Conservation (phyloP, 2,113 vertebrate species). For the Dasyurus viverrinus region DNA sequence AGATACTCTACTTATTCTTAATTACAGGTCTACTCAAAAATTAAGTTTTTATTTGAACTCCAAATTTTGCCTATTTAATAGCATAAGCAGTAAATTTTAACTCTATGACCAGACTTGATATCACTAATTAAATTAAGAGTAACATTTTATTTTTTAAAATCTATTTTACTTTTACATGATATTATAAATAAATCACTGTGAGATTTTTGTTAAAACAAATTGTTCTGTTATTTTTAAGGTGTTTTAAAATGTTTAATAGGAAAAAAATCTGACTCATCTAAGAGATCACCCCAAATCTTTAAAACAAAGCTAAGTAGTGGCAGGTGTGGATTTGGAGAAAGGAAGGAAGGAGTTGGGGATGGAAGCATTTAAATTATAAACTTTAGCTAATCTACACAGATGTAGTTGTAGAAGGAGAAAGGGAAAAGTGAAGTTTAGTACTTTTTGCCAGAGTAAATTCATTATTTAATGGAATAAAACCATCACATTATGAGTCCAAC, state of each 20-base stretch:
- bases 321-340: conserved; percentile 7
- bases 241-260: conserved; percentile 38
- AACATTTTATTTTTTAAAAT: neutral
- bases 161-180: conserved; percentile 11
- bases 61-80: conserved; percentile 40
- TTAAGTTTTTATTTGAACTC: conserved; percentile 35
- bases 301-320: conserved; percentile 25
- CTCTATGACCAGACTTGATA: conserved; percentile 14
- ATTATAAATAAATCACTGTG: conserved; percentile 9
- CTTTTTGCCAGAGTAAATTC: conserved; percentile 47
- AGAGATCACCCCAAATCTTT: conserved; percentile 21
- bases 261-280: conserved; percentile 6
- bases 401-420: conserved; percentile 25
- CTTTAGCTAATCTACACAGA: conserved; percentile 29
- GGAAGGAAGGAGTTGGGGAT: conserved; percentile 12
- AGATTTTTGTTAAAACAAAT: conserved; percentile 33
- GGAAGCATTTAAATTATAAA: conserved; percentile 20
- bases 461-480: conserved; percentile 18
- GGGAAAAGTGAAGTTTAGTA: conserved; percentile 42
- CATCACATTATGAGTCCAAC: conserved; percentile 3
- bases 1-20: neutral
- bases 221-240: conserved; percentile 51
- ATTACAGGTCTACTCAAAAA: conserved; percentile 16
- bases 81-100: conserved; percentile 31
- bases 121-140: conserved; percentile 20